These are phyloP conservation scores for Aphelinus atriplicis DNA, from an alignment of 1,140 invertebrate genomes.

Conservation along the genomic window DNA sequence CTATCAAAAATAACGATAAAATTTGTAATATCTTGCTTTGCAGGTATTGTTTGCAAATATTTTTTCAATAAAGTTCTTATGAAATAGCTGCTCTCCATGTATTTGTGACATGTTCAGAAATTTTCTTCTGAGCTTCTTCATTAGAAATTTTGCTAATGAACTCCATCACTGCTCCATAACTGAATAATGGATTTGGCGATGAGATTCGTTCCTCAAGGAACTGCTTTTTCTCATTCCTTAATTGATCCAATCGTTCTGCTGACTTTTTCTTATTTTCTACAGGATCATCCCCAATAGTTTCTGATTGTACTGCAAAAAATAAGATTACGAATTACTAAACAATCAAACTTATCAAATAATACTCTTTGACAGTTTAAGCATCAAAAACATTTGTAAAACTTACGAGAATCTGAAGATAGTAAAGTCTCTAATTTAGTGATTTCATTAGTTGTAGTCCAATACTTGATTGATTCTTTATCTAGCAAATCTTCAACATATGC, in stretches of 20 bases:
- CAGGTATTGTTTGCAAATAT: no score
- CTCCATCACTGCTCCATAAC: conserved; percentile 49
- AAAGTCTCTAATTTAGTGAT: conserved; percentile 51
- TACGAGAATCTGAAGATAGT: neutral
- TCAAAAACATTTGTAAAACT: no score
- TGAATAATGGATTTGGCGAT: conserved; percentile 53
- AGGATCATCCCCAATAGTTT: conserved; percentile 37
- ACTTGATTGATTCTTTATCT: conserved; percentile 47
- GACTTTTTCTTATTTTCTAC: conserved; percentile 20
- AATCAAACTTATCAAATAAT: no score
- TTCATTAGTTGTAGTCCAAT: conserved; percentile 47
- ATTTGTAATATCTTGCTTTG: neutral
- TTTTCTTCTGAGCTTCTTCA: conserved; percentile 30
- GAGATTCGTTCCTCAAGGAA: conserved; percentile 50
- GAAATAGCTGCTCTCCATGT: conserved; percentile 42
- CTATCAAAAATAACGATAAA: neutral
- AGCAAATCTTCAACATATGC: conserved; percentile 51
- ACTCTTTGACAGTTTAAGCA: no score
- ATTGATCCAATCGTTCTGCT: conserved; percentile 47
- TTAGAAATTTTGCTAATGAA: conserved; percentile 49
- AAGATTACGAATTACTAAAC: no score
- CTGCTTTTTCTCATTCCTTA: conserved; percentile 49
- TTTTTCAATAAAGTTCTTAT: neutral
- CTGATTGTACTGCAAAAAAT: conserved; percentile 42
- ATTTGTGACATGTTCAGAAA: conserved; percentile 23